phyloP scores from a whole-genome alignment of 2,888 invertebrate species.

The Charanyca ferruginea region DNA sequence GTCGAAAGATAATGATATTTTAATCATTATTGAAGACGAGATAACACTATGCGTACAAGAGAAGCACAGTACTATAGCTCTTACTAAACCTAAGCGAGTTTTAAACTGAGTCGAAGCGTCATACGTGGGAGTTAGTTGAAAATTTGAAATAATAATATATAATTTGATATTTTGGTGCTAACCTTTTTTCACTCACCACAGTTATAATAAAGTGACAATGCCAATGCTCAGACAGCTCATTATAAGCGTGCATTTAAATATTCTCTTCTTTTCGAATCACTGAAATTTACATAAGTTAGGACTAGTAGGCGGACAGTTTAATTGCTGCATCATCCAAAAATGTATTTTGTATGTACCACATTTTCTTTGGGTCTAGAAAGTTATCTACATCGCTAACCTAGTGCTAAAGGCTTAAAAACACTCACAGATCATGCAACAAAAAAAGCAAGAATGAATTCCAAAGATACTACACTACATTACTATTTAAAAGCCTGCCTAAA shows the following conservation, averaged over 20 bases:
- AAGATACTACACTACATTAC: not conserved
- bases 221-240: not conserved
- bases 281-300: not conserved
- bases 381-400: not conserved
- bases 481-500: not conserved
- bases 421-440: not conserved
- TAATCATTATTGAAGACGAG: slow-evolving; percentile 20
- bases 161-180: slow-evolving; percentile 1
- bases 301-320: not conserved
- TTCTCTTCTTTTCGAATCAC: not conserved
- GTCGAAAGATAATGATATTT: slow-evolving; percentile 19
- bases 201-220: not conserved
- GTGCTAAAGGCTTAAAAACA: not conserved
- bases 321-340: too few species aligned
- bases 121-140: slow-evolving; percentile 22
- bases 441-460: not conserved
- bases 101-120: slow-evolving; percentile 29
- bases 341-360: too few species aligned
- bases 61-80: not conserved
- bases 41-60: not conserved
- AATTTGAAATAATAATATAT: too few species aligned
- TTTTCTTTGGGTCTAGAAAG: too few species aligned
- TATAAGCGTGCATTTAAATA: not conserved
- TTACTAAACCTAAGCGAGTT: slow-evolving; percentile 30
- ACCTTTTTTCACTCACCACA: slow-evolving; percentile 7